Base-by-base conservation (phyloP, 2,797 vertebrate genomes). In the Sebastes itinus region DNA sequence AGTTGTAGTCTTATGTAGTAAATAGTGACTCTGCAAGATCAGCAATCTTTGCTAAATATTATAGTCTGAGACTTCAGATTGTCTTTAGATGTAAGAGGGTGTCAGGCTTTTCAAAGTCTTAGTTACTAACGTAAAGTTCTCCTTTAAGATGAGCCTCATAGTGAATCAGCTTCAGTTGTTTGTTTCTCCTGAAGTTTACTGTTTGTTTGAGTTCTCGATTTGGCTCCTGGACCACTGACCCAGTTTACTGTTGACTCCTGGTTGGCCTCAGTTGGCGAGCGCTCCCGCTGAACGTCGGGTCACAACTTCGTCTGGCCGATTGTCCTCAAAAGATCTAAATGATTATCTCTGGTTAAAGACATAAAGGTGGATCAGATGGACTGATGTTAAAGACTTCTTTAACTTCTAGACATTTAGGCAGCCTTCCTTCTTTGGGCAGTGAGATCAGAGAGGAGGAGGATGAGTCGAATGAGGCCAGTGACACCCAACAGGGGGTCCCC, bases 201-300 rank as follows among this genome's bases (percentile, higher is more conserved):
- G 25, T 69, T 63, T 77, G 68, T 79, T 75, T 13, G 22, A 80
- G 63, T 68, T 56, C 20, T 75, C 23, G 2, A 3, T 66, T 72
- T 74, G 78, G 77, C 74, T 79, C 72, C 52, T 82, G 80, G 12
- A 77, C 77, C 52, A 59, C 83, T 89, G 88, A 91, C 87, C 87
- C 72, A 91, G 67, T 90, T 93, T 58, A 4, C 18, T 42, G 54
- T 75, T 65, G 82, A 80, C 66, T 82, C 63, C 55, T 59, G 55
- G 25, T 83, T 32, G 83, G 75, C 75, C 77, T 70, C 74, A 58
- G 52, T 72, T 77, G 67, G 75, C 49, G 6, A 25, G 20, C 67
- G 42, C 27, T 60, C 7, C 7, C 66, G 1, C 32, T 54, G 18
- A 64, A 33, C 27, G 32, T 68, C 35, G 55, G 74, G 70, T 79